Conservation (phyloP, 2,797 vertebrate species). For the Onychomys arenicola region DNA sequence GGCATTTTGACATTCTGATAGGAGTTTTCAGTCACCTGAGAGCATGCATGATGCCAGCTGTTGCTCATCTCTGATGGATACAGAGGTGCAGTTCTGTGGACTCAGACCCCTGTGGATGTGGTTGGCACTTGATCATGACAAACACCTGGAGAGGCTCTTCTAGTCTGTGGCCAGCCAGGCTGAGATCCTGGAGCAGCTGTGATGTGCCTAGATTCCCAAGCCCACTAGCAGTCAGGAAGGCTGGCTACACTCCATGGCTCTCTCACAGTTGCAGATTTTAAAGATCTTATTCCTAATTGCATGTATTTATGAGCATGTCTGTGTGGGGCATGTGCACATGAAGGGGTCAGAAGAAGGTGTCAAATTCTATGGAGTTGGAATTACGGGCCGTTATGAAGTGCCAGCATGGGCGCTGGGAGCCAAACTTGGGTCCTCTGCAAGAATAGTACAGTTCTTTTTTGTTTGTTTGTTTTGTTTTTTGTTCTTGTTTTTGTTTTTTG, state of each 20-base stretch:
- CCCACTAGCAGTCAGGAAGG: not conserved
- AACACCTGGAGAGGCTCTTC: not conserved
- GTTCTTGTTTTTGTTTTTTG: too few relatives aligned
- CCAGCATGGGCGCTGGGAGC: not conserved
- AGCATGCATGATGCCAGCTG: rapidly evolving
- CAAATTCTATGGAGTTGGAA: too few relatives aligned
- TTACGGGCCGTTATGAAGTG: not conserved
- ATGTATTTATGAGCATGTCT: not conserved
- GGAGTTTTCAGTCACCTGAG: not conserved
- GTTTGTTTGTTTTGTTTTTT: too few relatives aligned
- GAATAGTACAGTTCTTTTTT: too few relatives aligned
- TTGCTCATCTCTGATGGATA: not conserved
- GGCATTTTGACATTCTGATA: not conserved
- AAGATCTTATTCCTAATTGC: not conserved
- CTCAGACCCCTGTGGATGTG: not conserved
- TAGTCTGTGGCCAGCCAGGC: not conserved
- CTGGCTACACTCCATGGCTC: not conserved
- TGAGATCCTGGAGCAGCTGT: not conserved
- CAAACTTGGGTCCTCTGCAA: not conserved
- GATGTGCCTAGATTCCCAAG: too few relatives aligned
- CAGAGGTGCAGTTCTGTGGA: not conserved
- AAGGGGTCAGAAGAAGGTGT: not conserved
- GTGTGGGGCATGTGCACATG: not conserved
- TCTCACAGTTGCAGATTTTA: not conserved
- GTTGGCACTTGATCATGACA: not conserved